Evolutionary conservation across 2,888 invertebrate species (phyloP).

Genomic region (Drosophila austrosaltans): DNA sequence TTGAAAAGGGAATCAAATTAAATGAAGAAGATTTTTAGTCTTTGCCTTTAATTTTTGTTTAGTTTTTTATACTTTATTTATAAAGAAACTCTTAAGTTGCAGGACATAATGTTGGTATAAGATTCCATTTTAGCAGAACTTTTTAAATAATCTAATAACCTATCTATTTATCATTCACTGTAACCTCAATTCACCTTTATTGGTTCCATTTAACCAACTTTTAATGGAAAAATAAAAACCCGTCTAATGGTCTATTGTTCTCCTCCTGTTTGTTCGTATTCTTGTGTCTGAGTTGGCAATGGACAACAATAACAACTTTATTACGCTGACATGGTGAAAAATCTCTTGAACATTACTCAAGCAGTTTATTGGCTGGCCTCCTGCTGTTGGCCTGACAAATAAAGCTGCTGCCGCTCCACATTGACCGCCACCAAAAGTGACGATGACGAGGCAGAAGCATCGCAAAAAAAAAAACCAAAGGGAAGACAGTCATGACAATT

Average conservation of each 20-base stretch:
- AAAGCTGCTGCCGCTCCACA: conserved; percentile 34
- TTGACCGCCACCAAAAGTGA: conserved; percentile 19
- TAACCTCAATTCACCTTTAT: not conserved
- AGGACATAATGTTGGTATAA: no score
- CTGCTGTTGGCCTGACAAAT: conserved; percentile 50
- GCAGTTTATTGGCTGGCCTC: conserved; percentile 69
- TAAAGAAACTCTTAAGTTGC: no score
- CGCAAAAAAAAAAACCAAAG: not conserved
- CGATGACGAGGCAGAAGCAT: conserved; percentile 44
- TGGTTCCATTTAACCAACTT: conserved; percentile 22
- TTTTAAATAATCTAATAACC: not conserved
- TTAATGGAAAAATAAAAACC: conserved; percentile 24
- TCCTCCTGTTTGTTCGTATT: conserved; percentile 35
- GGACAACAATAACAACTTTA: conserved; percentile 57
- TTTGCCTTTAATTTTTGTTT: no score
- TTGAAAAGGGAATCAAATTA: not conserved
- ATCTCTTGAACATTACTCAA: conserved; percentile 69
- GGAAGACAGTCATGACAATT: conserved; percentile 20
- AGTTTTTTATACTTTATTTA: no score
- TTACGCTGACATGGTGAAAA: conserved; percentile 75
- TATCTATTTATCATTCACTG: not conserved
- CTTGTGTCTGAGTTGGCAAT: conserved; percentile 27
- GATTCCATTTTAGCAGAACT: no score
- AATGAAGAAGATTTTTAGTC: no score
- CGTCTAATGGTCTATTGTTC: conserved; percentile 61